Base-by-base conservation (phyloP, 2,797 vertebrate genomes). In the Masticophis lateralis region DNA sequence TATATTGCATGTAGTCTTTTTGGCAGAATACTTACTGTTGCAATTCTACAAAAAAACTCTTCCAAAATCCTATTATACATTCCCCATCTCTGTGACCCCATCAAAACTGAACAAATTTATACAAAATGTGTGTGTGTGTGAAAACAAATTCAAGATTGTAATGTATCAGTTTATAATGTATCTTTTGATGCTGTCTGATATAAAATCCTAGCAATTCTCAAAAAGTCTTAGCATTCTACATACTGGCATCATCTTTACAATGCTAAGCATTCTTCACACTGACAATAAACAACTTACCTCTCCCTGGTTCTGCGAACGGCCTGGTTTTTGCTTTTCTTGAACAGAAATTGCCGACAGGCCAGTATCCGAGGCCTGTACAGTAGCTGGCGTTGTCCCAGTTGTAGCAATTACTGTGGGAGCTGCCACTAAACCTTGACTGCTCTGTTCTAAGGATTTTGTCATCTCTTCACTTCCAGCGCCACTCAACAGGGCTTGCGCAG, bases 301-400 rank as follows among this genome's bases (percentile, higher is more conserved):
- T 94, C 98, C 98, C 93, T 98, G 98, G 88, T 86, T 93, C 95
- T 94, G 98, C 0, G 92, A 97, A 98, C 98, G 98, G 95, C 97
- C 94, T 20, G 98, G 95, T 93, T 98, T 98, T 97, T 98, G 97
- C 87, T 98, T 98, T 95, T 99, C 99, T 88, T 98, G 98, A 94
- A 96, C 97, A 79, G 96, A 97, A 95, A 97, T 97, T 97, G 95
- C 94, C 95, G 97, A 97, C 96, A 97, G 98, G 88, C 98, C 98
- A 94, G 98, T 98, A 95, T 99, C 98, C n/a, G 98, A 98, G 94
- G 98, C 98, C 95, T 98, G 97, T 95, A 98, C 98, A 6, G 98
- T 98, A 66, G 98, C 98, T 61, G 98, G 97, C 0, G 98, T 98
- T 94, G 98, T 98, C 95, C 97, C 98, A 95, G 98, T 95, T 27